phyloP scores from a whole-genome alignment of 2,797 vertebrate species.

The Acanthurus lineatus region DNA sequence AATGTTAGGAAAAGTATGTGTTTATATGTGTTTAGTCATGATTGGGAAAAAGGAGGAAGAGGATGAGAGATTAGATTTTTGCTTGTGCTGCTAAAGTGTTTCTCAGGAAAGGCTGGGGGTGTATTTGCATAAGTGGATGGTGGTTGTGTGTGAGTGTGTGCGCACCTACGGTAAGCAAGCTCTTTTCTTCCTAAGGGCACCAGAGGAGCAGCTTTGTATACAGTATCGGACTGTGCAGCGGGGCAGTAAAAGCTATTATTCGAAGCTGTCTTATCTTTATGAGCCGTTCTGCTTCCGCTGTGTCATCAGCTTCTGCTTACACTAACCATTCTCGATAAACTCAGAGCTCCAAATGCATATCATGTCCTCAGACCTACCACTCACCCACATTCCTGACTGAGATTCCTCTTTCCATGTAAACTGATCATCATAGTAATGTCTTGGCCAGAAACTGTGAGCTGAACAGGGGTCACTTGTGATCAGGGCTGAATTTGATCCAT shows the following conservation, averaged over 20 bases:
- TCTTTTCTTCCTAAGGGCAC: not conserved
- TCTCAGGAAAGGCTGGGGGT: not conserved
- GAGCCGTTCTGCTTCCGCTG: constrained; percentile 1
- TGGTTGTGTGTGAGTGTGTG: not conserved
- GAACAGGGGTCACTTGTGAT: not conserved
- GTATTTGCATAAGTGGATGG: constrained; percentile 18
- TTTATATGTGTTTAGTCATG: not conserved
- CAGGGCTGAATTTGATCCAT: not conserved
- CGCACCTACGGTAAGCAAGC: constrained; percentile 19
- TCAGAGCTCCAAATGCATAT: not conserved
- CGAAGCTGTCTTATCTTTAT: constrained; percentile 43
- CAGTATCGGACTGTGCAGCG: constrained; percentile 8
- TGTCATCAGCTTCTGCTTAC: constrained; percentile 31
- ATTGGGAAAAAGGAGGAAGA: not conserved
- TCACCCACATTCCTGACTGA: not conserved
- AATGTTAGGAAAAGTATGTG: not conserved
- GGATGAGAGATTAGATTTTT: constrained; percentile 16
- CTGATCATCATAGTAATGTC: not conserved
- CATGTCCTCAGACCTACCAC: not conserved
- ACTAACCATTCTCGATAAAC: constrained; percentile 13
- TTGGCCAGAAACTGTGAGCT: not conserved
- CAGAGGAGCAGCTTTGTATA: not conserved
- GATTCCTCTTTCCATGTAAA: not conserved
- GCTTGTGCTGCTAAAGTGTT: constrained; percentile 16
- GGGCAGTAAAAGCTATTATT: constrained; percentile 16